phyloP scores from a whole-genome alignment of 2,113 vertebrate species.

The Pachypanchax playfairii region DNA sequence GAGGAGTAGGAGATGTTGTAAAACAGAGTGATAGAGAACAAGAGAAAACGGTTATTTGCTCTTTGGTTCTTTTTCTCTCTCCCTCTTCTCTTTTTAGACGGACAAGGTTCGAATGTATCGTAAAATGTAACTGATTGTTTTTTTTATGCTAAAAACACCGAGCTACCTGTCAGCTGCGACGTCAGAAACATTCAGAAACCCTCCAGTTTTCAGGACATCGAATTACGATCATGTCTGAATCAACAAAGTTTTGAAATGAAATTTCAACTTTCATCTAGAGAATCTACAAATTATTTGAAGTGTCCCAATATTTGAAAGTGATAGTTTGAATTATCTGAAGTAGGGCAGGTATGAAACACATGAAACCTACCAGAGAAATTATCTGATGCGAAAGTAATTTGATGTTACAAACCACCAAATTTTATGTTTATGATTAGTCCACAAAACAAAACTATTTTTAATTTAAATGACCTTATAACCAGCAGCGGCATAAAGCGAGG shows the following conservation, averaged over 20 bases:
- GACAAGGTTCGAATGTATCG: conserved; percentile 75
- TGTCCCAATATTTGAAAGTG: background rate
- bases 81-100: conserved; percentile 61
- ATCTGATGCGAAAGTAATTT: too few species aligned
- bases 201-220: conserved; percentile 22
- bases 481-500: too few species aligned
- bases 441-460: too few species aligned
- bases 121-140: conserved; percentile 64
- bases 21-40: conserved; percentile 50
- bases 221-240: conserved; percentile 42
- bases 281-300: too few species aligned
- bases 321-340: too few species aligned
- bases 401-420: too few species aligned
- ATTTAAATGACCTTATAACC: too few species aligned
- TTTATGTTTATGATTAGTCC: too few species aligned
- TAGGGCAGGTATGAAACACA: too few species aligned
- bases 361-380: too few species aligned
- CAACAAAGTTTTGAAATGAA: conserved; percentile 34
- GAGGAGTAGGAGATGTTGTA: conserved; percentile 34
- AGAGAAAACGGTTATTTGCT: conserved; percentile 33
- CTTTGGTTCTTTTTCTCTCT: conserved; percentile 57
- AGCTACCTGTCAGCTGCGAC: conserved; percentile 53
- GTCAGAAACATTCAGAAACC: conserved; percentile 54
- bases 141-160: conserved; percentile 40
- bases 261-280: background rate